Percentiles rank a stretch among this genome's conserved stretches.
Conservation (phyloP, 2,113 vertebrate species). For the Engystomops pustulosus region DNA sequence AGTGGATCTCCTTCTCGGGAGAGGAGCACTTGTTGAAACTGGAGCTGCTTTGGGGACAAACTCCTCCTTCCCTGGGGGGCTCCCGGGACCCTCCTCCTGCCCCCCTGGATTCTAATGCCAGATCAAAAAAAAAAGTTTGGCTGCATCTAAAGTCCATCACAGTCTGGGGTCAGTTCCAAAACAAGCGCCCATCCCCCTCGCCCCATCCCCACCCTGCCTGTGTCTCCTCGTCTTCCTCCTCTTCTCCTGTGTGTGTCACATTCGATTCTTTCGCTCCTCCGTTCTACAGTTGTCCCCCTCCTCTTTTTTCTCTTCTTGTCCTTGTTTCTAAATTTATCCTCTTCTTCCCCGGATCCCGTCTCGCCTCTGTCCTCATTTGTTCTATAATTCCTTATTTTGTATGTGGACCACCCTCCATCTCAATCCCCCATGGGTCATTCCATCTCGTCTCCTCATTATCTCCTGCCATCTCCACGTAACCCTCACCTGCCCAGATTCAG, state of each 20-base stretch:
- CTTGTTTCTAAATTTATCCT: slow-evolving; percentile 53
- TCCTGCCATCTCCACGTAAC: not conserved
- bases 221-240: slow-evolving; percentile 6
- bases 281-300: not conserved
- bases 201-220: not conserved
- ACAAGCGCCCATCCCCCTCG: not conserved
- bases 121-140: slow-evolving; percentile 49
- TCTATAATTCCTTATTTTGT: not conserved
- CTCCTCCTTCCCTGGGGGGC: slow-evolving; percentile 48
- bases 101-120: slow-evolving; percentile 36
- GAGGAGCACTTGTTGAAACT: slow-evolving; percentile 54
- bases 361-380: not conserved
- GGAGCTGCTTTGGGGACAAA: slow-evolving; percentile 32
- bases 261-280: slow-evolving; percentile 9
- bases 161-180: slow-evolving; percentile 14
- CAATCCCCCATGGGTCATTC: not conserved
- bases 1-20: slow-evolving; percentile 34
- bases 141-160: not conserved
- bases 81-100: slow-evolving; percentile 36
- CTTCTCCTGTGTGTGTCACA: slow-evolving; percentile 25
- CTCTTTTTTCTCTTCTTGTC: not conserved
- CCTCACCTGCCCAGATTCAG: not conserved
- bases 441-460: not conserved
- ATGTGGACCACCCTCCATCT: not conserved
- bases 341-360: not conserved